Evolutionary conservation across 2,113 vertebrate genomes (phyloP).

Genomic region (Saimiri boliviensis): DNA sequence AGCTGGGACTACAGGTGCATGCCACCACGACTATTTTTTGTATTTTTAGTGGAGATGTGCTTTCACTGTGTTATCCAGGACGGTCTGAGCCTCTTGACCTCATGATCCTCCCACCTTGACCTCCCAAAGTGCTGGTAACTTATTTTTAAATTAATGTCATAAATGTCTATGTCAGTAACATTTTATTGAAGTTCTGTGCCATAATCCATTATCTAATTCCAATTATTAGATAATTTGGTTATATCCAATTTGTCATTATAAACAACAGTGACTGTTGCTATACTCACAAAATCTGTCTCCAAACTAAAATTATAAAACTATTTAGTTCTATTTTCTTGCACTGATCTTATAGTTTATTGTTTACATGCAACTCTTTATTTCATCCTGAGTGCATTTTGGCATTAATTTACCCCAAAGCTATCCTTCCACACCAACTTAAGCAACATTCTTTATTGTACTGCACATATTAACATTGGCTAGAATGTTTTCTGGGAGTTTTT

Average conservation of each 20-base stretch:
- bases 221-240: neutral
- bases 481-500: neutral
- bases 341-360: neutral
- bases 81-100: too few species aligned
- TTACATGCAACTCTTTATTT: conserved; percentile 5
- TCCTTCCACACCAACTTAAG: neutral
- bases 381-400: neutral
- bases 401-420: neutral
- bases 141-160: neutral
- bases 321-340: conserved; percentile 3
- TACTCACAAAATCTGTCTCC: neutral
- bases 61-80: too few species aligned
- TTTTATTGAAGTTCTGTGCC: neutral
- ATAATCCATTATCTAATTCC: neutral
- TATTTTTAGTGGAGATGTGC: too few species aligned
- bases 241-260: neutral
- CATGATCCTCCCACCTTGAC: too few species aligned
- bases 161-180: neutral
- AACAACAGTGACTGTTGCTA: neutral
- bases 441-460: neutral
- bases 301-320: neutral
- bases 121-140: neutral
- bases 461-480: neutral
- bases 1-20: too few species aligned
- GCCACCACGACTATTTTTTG: too few species aligned